Conservation (phyloP, 2,888 invertebrate genomes). For the Epicampocera succincta region DNA sequence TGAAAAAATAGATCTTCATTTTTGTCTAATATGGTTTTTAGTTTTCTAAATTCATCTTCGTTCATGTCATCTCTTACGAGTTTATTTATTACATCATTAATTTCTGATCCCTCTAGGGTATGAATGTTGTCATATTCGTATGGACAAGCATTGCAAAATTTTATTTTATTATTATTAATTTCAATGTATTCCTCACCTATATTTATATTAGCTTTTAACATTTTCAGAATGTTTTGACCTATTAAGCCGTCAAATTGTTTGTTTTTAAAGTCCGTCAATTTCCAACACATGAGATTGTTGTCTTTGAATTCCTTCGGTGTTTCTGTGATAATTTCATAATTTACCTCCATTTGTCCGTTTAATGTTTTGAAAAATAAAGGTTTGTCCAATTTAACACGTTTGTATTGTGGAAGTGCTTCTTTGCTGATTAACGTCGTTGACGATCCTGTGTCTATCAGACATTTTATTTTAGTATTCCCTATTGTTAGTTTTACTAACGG, state of each 20-base stretch:
- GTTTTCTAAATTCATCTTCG: not conserved
- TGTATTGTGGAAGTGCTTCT: conserved; percentile 61
- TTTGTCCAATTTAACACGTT: too few relatives aligned
- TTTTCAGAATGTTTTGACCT: too few relatives aligned
- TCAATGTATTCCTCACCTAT: conserved; percentile 25
- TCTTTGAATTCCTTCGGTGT: conserved; percentile 64
- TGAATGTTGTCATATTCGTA: too few relatives aligned
- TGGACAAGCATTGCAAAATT: too few relatives aligned
- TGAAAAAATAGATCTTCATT: not conserved
- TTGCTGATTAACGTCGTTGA: conserved; percentile 62
- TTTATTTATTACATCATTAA: too few relatives aligned
- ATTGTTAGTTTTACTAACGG: conserved; percentile 66
- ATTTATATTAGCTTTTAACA: conserved; percentile 15
- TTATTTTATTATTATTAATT: too few relatives aligned
- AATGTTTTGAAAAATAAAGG: conserved; percentile 59
- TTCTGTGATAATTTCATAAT: conserved; percentile 65
- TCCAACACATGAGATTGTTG: conserved; percentile 68
- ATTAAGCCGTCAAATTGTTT: conserved; percentile 20
- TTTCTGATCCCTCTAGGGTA: too few relatives aligned
- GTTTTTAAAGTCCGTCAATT: conserved; percentile 59
- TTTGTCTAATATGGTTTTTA: conserved; percentile 2
- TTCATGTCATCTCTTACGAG: not conserved
- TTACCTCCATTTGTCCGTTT: conserved; percentile 57
- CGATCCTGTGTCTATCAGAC: conserved; percentile 68
- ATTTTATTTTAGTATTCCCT: too few relatives aligned